These are phyloP conservation scores for Poecilia wingei DNA, from an alignment of 2,797 vertebrate species.

Conservation along the genomic window DNA sequence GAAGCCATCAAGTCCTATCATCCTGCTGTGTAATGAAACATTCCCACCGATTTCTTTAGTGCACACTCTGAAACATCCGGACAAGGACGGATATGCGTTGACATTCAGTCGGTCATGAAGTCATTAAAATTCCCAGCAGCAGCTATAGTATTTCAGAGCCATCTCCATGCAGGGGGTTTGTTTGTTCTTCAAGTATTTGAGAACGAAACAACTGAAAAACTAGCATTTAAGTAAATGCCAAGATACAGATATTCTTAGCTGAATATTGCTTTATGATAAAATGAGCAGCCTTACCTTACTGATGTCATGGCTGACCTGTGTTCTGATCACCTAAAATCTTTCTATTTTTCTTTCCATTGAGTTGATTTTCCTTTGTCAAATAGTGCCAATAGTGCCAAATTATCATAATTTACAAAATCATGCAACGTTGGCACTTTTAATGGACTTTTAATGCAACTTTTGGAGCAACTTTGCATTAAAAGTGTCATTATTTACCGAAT, in stretches of 20 bases:
- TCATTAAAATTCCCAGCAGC: not conserved
- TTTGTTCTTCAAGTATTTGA: not conserved
- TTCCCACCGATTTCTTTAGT: not conserved
- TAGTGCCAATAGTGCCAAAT: too few relatives aligned
- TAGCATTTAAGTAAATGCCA: not conserved
- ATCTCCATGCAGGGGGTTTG: not conserved
- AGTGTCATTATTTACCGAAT: too few relatives aligned
- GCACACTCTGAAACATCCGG: not conserved
- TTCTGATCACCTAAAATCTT: not conserved
- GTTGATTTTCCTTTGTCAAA: not conserved
- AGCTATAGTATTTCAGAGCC: not conserved
- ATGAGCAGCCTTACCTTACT: not conserved
- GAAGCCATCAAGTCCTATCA: not conserved
- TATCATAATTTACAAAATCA: too few relatives aligned
- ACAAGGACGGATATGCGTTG: too few relatives aligned
- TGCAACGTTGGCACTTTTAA: too few relatives aligned
- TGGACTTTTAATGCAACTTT: too few relatives aligned
- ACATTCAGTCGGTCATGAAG: not conserved
- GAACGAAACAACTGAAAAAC: not conserved
- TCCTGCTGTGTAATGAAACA: not conserved
- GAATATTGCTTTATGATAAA: not conserved
- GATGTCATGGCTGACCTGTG: not conserved
- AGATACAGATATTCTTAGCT: not conserved
- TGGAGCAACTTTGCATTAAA: too few relatives aligned
- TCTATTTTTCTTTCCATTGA: not conserved